Conservation (phyloP, 2,888 invertebrate genomes). For the Catocala fraxini region DNA sequence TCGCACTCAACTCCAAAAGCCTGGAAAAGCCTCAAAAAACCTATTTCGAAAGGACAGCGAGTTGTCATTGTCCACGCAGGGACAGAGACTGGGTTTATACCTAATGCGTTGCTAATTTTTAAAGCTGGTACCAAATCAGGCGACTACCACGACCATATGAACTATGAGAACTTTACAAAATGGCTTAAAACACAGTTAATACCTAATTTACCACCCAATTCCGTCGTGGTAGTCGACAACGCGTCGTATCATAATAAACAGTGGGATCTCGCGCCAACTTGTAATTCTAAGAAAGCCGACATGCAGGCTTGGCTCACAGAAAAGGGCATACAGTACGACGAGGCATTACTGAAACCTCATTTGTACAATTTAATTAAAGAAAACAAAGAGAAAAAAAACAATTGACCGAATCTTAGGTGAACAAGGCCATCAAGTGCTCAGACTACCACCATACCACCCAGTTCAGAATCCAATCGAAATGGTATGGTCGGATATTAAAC, state of each 20-base stretch:
- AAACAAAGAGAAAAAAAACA: neutral
- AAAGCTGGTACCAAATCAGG: conserved; percentile 43
- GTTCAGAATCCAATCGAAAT: conserved; percentile 13
- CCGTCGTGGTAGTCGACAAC: conserved; percentile 12
- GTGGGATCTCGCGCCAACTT: conserved; percentile 14
- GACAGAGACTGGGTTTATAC: neutral
- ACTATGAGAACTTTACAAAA: conserved; percentile 25
- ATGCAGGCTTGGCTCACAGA: conserved; percentile 11
- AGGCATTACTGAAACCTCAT: conserved; percentile 10
- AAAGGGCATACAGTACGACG: neutral
- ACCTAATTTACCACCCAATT: conserved; percentile 17
- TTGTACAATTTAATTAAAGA: conserved; percentile 8
- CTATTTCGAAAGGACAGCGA: conserved; percentile 1
- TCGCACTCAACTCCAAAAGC: conserved; percentile 23
- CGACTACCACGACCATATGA: conserved; percentile 57
- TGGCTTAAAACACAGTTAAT: conserved; percentile 13
- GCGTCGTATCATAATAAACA: conserved; percentile 17
- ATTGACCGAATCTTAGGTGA: conserved; percentile 8
- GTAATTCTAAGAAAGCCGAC: conserved; percentile 12
- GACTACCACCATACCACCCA: conserved; percentile 11
- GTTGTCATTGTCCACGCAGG: neutral
- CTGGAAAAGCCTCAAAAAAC: neutral
- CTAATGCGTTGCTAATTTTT: conserved; percentile 33
- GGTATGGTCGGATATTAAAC: conserved; percentile 12
- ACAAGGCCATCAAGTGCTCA: conserved; percentile 1